Conservation (phyloP, 1,140 invertebrate species). For the Apis florea region DNA sequence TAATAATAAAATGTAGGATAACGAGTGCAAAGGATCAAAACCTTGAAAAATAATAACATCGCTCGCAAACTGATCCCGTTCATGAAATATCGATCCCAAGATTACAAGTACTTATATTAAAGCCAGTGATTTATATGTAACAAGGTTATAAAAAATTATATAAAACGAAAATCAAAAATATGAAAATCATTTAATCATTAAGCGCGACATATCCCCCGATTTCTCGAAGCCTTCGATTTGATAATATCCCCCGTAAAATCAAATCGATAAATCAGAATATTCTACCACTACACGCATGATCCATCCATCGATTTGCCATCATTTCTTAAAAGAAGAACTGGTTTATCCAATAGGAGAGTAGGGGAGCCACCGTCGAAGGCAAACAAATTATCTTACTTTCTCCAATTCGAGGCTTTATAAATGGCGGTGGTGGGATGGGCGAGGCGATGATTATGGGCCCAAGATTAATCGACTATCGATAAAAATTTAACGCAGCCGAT, state of each 20-base stretch:
- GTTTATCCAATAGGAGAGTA: not conserved
- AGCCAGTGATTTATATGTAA: not conserved
- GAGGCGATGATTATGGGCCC: not conserved
- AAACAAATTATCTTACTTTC: conserved; percentile 28
- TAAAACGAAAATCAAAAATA: not conserved
- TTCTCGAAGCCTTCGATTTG: too few relatives aligned
- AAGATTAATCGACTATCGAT: conserved; percentile 56
- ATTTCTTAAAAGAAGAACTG: not conserved
- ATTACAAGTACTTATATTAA: not conserved
- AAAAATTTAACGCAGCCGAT: conserved; percentile 64
- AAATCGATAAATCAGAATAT: conserved; percentile 12
- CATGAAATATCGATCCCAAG: too few relatives aligned
- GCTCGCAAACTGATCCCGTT: too few relatives aligned
- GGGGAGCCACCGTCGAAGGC: not conserved
- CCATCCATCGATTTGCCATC: not conserved
- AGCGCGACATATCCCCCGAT: too few relatives aligned
- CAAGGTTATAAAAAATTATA: not conserved
- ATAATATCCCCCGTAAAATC: not conserved
- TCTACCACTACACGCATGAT: not conserved
- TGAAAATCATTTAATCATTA: not conserved
- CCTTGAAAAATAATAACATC: too few relatives aligned
- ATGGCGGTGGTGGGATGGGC: not conserved
- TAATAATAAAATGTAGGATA: too few relatives aligned
- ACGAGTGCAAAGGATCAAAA: too few relatives aligned
- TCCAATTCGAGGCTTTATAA: not conserved